Conservation (phyloP, 2,888 invertebrate species). For the Baccha elongata region DNA sequence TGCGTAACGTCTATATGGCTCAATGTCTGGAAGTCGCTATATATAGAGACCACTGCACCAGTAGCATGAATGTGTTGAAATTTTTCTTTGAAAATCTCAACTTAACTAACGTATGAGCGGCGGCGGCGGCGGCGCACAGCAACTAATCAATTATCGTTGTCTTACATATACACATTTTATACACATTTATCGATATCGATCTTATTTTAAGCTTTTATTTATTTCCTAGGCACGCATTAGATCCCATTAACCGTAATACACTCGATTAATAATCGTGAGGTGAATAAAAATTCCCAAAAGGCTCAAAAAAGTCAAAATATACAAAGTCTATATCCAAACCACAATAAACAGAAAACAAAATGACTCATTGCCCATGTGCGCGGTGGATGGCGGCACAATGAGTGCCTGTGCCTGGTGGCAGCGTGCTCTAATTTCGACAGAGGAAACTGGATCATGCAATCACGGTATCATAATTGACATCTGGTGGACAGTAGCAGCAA, state of each 20-base stretch:
- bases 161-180: slow-evolving; percentile 19
- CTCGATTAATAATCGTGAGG: slow-evolving; percentile 68
- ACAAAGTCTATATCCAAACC: slow-evolving; percentile 21
- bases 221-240: slow-evolving; percentile 72
- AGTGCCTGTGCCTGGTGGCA: slow-evolving; percentile 28
- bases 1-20: slow-evolving; percentile 52
- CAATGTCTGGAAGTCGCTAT: slow-evolving; percentile 51
- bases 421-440: slow-evolving; percentile 33
- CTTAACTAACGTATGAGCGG: slow-evolving; percentile 24
- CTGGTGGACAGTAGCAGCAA: slow-evolving; percentile 68
- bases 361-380: slow-evolving; percentile 69
- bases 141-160: slow-evolving; percentile 68
- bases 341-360: not conserved
- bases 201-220: slow-evolving; percentile 63
- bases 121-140: not conserved
- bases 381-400: not conserved
- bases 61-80: slow-evolving; percentile 64
- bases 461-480: slow-evolving; percentile 71
- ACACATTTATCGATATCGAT: slow-evolving; percentile 61
- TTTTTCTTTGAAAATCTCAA: slow-evolving; percentile 19
- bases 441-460: slow-evolving; percentile 58
- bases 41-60: slow-evolving; percentile 1
- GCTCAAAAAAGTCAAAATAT: slow-evolving; percentile 29
- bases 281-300: slow-evolving; percentile 61
- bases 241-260: slow-evolving; percentile 70